Percentiles rank a stretch among this genome's conserved stretches.
These are phyloP conservation scores for Grapholita molesta DNA, from an alignment of 1,140 invertebrate genomes.

Conservation along the genomic window DNA sequence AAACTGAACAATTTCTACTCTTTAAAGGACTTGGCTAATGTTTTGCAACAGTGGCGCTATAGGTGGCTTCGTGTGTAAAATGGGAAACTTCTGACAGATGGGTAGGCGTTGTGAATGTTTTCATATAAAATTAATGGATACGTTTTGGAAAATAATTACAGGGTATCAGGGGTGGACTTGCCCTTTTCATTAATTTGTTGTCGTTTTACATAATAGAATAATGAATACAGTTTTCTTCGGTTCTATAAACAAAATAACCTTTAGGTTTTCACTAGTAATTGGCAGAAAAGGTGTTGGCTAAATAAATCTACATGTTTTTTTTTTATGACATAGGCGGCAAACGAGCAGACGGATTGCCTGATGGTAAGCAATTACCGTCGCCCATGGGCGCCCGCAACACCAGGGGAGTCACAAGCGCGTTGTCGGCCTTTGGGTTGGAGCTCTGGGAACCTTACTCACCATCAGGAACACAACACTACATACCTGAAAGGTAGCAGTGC, in stretches of 20 bases:
- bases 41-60: not conserved
- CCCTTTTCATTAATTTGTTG: not conserved
- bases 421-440: no score
- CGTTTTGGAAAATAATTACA: not conserved
- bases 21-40: not conserved
- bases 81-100: not conserved
- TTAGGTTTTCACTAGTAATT: no score
- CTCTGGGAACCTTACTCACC: no score
- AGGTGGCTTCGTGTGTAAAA: not conserved
- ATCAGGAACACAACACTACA: no score
- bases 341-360: no score
- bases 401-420: no score
- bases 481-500: no score
- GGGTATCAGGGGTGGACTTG: not conserved
- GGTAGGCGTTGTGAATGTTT: not conserved
- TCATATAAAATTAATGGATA: not conserved
- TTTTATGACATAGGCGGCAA: no score
- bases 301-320: no score
- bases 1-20: not conserved
- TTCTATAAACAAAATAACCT: not conserved
- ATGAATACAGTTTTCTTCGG: not conserved
- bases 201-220: not conserved
- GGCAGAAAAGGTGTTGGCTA: no score
- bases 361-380: no score
- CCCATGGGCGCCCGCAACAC: no score